A percentile compares a stretch with the other conserved stretches of the same genome.
These are phyloP conservation scores for Eciton burchellii DNA, from an alignment of 1,140 invertebrate species.

Conservation along the genomic window DNA sequence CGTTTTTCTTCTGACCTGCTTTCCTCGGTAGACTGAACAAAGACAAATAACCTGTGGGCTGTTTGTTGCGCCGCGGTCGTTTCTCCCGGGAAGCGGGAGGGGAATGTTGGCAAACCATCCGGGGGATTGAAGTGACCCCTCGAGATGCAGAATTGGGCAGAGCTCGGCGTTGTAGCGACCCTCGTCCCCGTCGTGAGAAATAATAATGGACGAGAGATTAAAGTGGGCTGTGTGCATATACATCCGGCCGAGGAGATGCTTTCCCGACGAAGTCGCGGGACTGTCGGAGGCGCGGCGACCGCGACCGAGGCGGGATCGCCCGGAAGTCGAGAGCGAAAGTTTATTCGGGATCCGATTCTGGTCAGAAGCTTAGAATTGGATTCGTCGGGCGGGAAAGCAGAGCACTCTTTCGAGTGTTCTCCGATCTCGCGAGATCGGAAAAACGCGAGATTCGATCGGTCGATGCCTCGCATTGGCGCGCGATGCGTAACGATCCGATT, in stretches of 20 bases:
- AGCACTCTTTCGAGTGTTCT: background rate
- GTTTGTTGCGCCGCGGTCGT: conserved; percentile 54
- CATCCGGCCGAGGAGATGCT: too few relatives aligned
- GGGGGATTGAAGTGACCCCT: conserved; percentile 43
- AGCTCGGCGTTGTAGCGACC: conserved; percentile 28
- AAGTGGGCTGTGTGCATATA: background rate
- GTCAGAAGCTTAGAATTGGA: conserved; percentile 5
- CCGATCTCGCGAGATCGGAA: background rate
- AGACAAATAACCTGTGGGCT: conserved; percentile 58
- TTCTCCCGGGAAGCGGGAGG: conserved; percentile 51
- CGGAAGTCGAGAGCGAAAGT: background rate
- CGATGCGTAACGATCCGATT: background rate
- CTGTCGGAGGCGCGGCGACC: too few relatives aligned
- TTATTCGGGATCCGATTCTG: conserved; percentile 7
- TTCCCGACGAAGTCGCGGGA: too few relatives aligned
- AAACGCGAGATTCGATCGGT: background rate
- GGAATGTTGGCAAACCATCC: conserved; percentile 47
- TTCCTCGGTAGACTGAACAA: conserved; percentile 46
- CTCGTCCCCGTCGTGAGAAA: conserved; percentile 22
- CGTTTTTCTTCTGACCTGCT: conserved; percentile 29
- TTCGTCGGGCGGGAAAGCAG: background rate
- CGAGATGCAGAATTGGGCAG: conserved; percentile 14
- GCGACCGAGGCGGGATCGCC: too few relatives aligned
- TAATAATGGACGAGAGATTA: conserved; percentile 35
- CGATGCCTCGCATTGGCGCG: background rate